A percentile compares a stretch with the other conserved stretches of the same genome.
Conservation (phyloP, 2,797 vertebrate genomes). For the Atherinosoma microstoma region DNA sequence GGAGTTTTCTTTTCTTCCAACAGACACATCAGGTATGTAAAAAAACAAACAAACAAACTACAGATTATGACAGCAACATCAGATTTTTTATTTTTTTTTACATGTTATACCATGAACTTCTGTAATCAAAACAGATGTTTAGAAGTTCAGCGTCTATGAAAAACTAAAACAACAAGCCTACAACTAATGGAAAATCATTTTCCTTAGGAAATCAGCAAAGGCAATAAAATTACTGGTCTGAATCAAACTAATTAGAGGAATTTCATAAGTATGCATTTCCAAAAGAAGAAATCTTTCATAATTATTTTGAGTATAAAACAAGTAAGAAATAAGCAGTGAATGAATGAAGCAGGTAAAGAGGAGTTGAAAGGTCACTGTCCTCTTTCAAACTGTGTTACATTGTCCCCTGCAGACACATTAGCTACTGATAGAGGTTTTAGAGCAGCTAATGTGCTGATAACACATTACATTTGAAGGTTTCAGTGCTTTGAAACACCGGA, state of each 20-base stretch:
- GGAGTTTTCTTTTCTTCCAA: slow-evolving; percentile 6
- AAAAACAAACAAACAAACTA: neutral
- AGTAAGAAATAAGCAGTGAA: neutral
- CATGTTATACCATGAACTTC: neutral
- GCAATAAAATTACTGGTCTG: neutral
- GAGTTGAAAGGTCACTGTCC: slow-evolving; percentile 61
- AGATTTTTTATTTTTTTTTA: neutral
- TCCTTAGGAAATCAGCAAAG: neutral
- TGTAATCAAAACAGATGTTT: neutral
- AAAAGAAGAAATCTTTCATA: neutral
- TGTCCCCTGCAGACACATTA: slow-evolving; percentile 53
- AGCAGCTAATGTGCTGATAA: slow-evolving; percentile 76
- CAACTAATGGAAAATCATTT: neutral
- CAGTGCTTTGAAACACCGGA: slow-evolving; percentile 72
- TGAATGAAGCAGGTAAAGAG: slow-evolving; percentile 14
- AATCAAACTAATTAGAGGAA: neutral
- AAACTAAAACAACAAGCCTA: neutral
- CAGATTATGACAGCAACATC: slow-evolving; percentile 7
- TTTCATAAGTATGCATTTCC: neutral
- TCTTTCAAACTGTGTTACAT: slow-evolving; percentile 49
- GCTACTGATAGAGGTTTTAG: slow-evolving; percentile 56
- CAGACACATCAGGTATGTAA: slow-evolving; percentile 1
- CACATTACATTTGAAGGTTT: slow-evolving; percentile 77
- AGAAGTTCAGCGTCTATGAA: neutral
- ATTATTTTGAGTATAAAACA: slow-evolving; percentile 3